These are phyloP conservation scores for Cyprinodon brontotheroides DNA, from an alignment of 2,113 vertebrate genomes.

Conservation along the genomic window DNA sequence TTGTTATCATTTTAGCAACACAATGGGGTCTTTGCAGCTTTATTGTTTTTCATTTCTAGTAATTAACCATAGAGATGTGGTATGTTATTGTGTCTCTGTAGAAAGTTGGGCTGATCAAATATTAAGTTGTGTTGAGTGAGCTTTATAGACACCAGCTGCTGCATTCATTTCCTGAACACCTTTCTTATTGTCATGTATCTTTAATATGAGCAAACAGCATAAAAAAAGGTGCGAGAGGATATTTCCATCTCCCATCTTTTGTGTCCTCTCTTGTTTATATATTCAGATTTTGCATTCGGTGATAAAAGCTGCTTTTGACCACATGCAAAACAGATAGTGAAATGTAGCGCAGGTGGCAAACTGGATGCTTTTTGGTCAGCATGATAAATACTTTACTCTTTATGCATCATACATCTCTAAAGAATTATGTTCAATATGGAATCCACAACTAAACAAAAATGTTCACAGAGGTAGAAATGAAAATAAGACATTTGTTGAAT, in stretches of 20 bases:
- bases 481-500: no score
- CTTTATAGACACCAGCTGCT: not conserved
- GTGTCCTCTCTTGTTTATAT: not conserved
- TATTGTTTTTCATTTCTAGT: not conserved
- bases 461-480: no score
- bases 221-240: constrained; percentile 19
- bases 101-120: not conserved
- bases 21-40: not conserved
- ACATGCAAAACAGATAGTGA: not conserved
- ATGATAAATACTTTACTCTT: not conserved
- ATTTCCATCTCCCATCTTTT: constrained; percentile 31
- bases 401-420: not conserved
- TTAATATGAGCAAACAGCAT: constrained; percentile 33
- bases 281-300: not conserved
- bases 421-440: not conserved
- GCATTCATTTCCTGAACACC: constrained; percentile 32
- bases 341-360: not conserved
- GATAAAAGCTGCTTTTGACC: not conserved
- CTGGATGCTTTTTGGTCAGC: not conserved
- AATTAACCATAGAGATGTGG: not conserved
- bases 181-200: constrained; percentile 11
- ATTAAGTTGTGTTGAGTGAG: not conserved
- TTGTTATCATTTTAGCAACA: not conserved
- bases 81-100: not conserved
- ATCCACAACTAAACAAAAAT: not conserved